Evolutionary conservation across 2,888 invertebrate species (phyloP), one percentile per base, ranked within the genome.

Genomic region (Aphodius granarius): DNA sequence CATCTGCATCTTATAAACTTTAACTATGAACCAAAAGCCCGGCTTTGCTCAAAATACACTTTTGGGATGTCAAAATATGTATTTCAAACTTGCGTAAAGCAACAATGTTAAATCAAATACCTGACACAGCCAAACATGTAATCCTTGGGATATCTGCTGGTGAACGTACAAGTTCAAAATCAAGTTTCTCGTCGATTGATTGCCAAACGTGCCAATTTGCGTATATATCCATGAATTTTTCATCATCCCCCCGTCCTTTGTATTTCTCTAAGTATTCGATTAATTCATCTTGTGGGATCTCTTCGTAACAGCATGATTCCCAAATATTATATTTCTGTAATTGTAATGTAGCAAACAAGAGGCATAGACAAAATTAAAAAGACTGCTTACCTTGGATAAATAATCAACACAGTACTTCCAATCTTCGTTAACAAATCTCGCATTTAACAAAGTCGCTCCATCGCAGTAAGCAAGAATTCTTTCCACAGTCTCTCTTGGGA

Each of bases 401-500:
- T 85, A 85, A 71, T 86, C 84, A 62, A 86, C 83, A 23, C 84
- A 81, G 19, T 78, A 75, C 70, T 78, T 81, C 83, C 85, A 85
- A 71, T 80, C 79, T 5, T 80, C 79, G 78, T 82, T 79, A 9
- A 86, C 84, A 65, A 81, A 79, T 79, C 82, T 82, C 4, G 85
- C 86, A 74, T 76, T 81, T 75, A 84, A 79, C 73, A 87, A 81
- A 16, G 87, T 86, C 77, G 80, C 83, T 62, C 86, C 86, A 81
- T 86, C 86, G 75, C 86, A 86, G 75, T 83, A 82, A 65, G 80
- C 79, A 21, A 87, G 79, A 78, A 87, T 87, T 75, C 78, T 82
- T 79, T 87, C 87, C 3, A 86, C 78, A 74, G 86, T 81, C 83
- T 87, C 87, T 19, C 82, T 74, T n/a, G 87, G 87, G 62, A 86